phyloP scores from a whole-genome alignment of 2,113 vertebrate species.

The Cromileptes altivelis region DNA sequence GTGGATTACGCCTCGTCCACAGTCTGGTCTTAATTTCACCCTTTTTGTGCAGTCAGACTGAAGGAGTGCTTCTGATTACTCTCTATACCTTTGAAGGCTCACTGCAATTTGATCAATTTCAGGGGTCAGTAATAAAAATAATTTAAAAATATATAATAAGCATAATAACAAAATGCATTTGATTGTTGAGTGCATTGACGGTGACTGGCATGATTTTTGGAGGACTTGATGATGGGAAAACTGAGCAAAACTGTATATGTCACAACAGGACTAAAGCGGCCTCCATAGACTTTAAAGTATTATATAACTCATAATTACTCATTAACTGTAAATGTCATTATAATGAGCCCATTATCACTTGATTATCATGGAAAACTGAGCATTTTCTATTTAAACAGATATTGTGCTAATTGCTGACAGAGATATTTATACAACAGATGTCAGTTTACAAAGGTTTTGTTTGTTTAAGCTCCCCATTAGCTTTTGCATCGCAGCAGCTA shows the following conservation, averaged over 20 bases:
- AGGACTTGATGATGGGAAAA: too few species aligned
- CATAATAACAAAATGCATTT: too few species aligned
- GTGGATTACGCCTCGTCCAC: conserved; percentile 77
- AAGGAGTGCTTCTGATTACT: conserved; percentile 76
- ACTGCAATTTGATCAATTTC: conserved; percentile 59
- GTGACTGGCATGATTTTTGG: too few species aligned
- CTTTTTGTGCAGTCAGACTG: conserved; percentile 72
- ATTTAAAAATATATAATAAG: conserved; percentile 16
- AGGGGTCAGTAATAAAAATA: conserved; percentile 50
- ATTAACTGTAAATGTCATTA: background rate
- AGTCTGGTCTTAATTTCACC: conserved; percentile 80
- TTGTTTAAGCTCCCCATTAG: too few species aligned
- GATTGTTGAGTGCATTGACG: too few species aligned
- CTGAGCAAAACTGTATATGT: too few species aligned
- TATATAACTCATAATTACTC: background rate
- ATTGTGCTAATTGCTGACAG: background rate
- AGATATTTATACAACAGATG: background rate
- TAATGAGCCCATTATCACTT: background rate
- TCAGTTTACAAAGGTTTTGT: too few species aligned
- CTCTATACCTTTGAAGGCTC: conserved; percentile 70
- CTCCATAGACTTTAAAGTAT: background rate
- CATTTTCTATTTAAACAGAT: background rate
- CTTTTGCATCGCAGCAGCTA: too few species aligned
- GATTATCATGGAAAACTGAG: background rate
- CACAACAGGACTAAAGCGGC: background rate